Evolutionary conservation across 1,140 invertebrate genomes (phyloP).

Genomic region (Bradysia coprophila): DNA sequence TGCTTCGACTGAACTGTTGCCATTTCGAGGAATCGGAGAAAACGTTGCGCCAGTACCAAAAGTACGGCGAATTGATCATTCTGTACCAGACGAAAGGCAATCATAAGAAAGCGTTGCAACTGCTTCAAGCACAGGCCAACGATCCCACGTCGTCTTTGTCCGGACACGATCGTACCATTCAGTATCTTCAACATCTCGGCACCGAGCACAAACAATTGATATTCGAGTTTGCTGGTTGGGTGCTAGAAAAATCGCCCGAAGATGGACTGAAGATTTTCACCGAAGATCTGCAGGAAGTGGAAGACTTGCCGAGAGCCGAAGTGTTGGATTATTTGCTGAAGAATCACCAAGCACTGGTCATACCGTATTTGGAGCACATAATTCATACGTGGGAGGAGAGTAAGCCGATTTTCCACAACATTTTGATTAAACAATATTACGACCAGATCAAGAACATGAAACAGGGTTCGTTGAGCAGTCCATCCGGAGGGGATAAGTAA

Average conservation of each 20-base stretch:
- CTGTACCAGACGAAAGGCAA: slow-evolving; percentile 86
- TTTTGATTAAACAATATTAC: slow-evolving; percentile 68
- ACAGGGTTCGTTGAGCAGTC: neutral
- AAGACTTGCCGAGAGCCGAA: slow-evolving; percentile 69
- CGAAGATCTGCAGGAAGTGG: slow-evolving; percentile 76
- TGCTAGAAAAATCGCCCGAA: slow-evolving; percentile 67
- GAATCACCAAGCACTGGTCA: slow-evolving; percentile 60
- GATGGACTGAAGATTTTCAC: slow-evolving; percentile 90
- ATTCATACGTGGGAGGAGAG: slow-evolving; percentile 78
- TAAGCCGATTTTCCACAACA: slow-evolving; percentile 76
- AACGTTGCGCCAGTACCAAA: slow-evolving; percentile 68
- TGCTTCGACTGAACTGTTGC: slow-evolving; percentile 87
- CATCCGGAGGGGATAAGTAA: neutral
- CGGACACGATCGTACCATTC: slow-evolving; percentile 67
- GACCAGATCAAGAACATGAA: slow-evolving; percentile 30
- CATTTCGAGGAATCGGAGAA: slow-evolving; percentile 87
- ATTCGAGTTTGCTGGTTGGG: slow-evolving; percentile 89
- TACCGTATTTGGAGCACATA: slow-evolving; percentile 89
- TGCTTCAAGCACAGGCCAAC: slow-evolving; percentile 65
- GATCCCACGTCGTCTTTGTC: slow-evolving; percentile 54
- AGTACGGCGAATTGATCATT: slow-evolving; percentile 86
- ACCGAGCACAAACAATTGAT: slow-evolving; percentile 75
- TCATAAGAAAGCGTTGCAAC: slow-evolving; percentile 78
- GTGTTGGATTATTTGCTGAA: slow-evolving; percentile 76
- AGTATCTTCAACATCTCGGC: slow-evolving; percentile 83